phyloP scores from a whole-genome alignment of 2,797 vertebrate genomes.

The Octomys mimax region DNA sequence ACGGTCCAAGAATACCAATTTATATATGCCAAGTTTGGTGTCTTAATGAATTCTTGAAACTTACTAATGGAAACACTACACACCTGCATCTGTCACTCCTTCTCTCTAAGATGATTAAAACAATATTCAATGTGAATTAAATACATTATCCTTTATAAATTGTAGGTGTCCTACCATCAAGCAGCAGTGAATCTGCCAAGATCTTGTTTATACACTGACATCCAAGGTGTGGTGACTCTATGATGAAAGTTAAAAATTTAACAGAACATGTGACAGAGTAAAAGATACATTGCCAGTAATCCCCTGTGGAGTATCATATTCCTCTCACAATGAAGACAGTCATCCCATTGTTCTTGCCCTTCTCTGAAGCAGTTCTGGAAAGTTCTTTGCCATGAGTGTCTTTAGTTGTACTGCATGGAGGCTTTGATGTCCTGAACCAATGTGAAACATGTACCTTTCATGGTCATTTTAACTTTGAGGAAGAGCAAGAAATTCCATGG shows the following conservation, averaged over 20 bases:
- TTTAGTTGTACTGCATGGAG: neutral
- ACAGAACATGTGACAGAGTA: neutral
- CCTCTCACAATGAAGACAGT: neutral
- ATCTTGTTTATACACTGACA: slow-evolving; percentile 70
- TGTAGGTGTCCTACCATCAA: slow-evolving; percentile 73
- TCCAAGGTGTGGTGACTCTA: neutral
- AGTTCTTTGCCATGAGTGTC: neutral
- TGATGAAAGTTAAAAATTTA: neutral
- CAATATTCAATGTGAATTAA: neutral
- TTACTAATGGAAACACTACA: slow-evolving; percentile 43
- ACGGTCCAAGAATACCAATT: slow-evolving; percentile 34
- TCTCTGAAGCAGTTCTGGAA: neutral
- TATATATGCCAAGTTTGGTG: slow-evolving; percentile 23
- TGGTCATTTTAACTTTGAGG: neutral
- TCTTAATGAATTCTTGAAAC: slow-evolving; percentile 66
- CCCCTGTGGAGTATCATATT: neutral
- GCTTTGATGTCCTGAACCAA: neutral
- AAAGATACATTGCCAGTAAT: neutral
- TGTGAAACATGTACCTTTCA: neutral
- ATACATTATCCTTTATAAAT: neutral
- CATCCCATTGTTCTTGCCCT: neutral
- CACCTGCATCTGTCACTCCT: neutral
- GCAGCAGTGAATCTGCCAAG: slow-evolving; percentile 80
- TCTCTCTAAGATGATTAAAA: neutral
- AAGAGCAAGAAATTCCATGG: neutral